phyloP scores from a whole-genome alignment of 2,797 vertebrate species.

The Champsocephalus esox region DNA sequence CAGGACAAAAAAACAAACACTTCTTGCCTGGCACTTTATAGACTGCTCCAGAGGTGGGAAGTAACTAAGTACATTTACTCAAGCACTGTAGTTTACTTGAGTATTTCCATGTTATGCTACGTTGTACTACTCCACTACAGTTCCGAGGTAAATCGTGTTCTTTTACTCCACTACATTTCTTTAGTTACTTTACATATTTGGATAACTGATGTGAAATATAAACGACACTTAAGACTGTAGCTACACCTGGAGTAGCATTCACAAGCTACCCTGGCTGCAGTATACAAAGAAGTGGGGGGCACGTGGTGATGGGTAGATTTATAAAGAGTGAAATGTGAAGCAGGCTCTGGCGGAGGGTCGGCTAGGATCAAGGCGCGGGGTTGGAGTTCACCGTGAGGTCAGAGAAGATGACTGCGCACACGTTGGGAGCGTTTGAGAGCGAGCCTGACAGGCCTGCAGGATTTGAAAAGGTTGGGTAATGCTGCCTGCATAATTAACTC shows the following conservation, averaged over 20 bases:
- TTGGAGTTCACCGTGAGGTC: conserved; percentile 78
- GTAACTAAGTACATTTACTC: too few species aligned
- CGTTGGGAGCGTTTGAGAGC: conserved; percentile 18
- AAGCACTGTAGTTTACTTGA: too few species aligned
- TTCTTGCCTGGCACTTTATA: conserved; percentile 23
- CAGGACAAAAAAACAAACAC: conserved; percentile 41
- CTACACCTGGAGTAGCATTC: too few species aligned
- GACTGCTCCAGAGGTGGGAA: conserved; percentile 1
- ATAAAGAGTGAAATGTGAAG: conserved; percentile 76
- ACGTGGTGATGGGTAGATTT: conserved; percentile 69
- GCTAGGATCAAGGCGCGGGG: conserved; percentile 52
- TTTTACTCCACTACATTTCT: too few species aligned
- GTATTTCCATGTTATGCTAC: too few species aligned
- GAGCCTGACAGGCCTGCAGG: conserved; percentile 6
- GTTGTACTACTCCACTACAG: too few species aligned
- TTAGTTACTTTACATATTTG: too few species aligned
- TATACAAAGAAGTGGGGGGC: not conserved
- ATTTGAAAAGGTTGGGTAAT: conserved; percentile 42
- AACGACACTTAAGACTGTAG: too few species aligned
- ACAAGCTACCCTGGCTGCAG: too few species aligned
- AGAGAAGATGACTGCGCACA: conserved; percentile 37
- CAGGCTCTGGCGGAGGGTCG: conserved; percentile 57
- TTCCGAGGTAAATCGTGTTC: too few species aligned
- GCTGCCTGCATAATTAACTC: conserved; percentile 45
- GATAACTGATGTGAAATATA: too few species aligned